These are phyloP conservation scores for Periplaneta americana DNA, from an alignment of 1,140 invertebrate genomes.

Conservation along the genomic window DNA sequence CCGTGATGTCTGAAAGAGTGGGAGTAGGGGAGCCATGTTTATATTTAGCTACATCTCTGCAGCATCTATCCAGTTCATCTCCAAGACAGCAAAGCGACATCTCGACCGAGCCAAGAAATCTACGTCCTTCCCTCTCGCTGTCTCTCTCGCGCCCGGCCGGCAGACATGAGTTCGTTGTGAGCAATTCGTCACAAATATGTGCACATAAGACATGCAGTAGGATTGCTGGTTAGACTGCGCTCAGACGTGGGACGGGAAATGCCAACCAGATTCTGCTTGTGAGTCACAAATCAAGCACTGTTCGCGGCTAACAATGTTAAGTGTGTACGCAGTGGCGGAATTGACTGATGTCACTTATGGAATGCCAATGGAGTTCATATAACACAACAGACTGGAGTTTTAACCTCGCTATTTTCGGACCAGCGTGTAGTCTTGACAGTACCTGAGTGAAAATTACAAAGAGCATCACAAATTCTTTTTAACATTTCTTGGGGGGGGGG, in stretches of 20 bases:
- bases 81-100: not conserved
- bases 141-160: not conserved
- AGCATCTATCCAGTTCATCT: not conserved
- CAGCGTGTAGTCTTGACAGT: too few relatives aligned
- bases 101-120: not conserved
- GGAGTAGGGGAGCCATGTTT: not conserved
- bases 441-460: too few relatives aligned
- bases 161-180: not conserved
- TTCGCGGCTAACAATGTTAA: not conserved
- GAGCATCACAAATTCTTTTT: too few relatives aligned
- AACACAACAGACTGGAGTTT: too few relatives aligned
- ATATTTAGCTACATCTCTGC: not conserved
- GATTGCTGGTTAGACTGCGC: not conserved
- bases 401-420: too few relatives aligned
- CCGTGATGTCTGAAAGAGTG: not conserved
- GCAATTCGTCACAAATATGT: not conserved
- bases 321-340: too few relatives aligned
- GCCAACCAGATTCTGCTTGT: not conserved
- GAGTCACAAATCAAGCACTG: not conserved
- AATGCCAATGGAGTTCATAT: too few relatives aligned
- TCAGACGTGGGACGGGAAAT: not conserved
- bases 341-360: too few relatives aligned
- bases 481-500: too few relatives aligned
- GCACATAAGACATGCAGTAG: not conserved
- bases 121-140: too few relatives aligned